These are phyloP conservation scores for Orcinus orca DNA, from an alignment of 2,113 vertebrate genomes.

Conservation along the genomic window DNA sequence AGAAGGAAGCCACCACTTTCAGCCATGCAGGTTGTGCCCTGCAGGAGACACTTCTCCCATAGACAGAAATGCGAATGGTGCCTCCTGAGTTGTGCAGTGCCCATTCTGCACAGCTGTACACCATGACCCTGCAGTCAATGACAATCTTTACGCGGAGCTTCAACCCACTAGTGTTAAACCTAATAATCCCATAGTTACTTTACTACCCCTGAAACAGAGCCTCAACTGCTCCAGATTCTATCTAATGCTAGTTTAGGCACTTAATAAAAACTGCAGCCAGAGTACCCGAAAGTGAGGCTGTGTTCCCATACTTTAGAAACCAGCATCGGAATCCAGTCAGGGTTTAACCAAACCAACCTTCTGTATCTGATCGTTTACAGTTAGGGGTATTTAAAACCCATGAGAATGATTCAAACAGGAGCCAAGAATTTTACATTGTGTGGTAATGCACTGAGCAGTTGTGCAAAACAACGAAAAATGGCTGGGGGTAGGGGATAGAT, in stretches of 20 bases:
- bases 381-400: background rate
- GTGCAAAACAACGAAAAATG: background rate
- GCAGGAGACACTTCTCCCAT: background rate
- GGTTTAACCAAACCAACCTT: background rate
- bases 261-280: background rate
- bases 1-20: background rate
- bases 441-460: background rate
- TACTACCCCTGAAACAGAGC: background rate
- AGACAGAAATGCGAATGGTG: background rate
- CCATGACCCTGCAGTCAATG: background rate
- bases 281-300: background rate
- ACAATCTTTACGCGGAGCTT: background rate
- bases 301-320: background rate
- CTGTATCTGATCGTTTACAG: background rate
- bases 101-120: background rate
- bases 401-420: background rate
- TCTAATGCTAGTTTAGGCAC: background rate
- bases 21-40: background rate
- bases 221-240: background rate
- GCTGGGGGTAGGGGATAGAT: background rate
- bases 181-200: background rate
- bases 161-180: background rate
- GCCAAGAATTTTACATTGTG: background rate
- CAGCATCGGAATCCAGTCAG: background rate
- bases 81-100: background rate